Percentiles rank a stretch among this genome's conserved stretches.
These are phyloP conservation scores for Coregonus clupeaformis DNA, from an alignment of 2,113 vertebrate species.

Conservation along the genomic window DNA sequence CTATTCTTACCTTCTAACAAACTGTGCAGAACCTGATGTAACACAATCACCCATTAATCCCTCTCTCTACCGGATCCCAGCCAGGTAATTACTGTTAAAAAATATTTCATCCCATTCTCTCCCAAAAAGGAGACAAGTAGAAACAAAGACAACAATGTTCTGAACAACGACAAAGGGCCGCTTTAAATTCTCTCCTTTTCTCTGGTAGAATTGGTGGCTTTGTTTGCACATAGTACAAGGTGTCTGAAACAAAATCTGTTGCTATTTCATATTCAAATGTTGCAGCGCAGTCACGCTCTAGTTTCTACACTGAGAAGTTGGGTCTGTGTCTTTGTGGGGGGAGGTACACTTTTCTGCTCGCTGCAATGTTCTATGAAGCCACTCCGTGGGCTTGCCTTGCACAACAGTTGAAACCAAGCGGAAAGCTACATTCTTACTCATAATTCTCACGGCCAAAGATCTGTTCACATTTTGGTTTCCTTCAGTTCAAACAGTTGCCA, in stretches of 20 bases:
- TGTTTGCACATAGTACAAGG: slow-evolving; percentile 73
- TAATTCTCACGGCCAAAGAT: slow-evolving; percentile 1
- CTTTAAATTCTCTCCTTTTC: slow-evolving; percentile 69
- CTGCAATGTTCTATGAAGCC: slow-evolving; percentile 34
- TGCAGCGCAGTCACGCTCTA: slow-evolving; percentile 75
- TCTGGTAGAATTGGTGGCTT: slow-evolving; percentile 66
- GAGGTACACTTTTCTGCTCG: slow-evolving; percentile 31
- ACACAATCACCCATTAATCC: slow-evolving; percentile 97
- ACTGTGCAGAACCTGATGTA: slow-evolving; percentile 89
- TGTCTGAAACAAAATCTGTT: slow-evolving; percentile 73
- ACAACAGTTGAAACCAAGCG: slow-evolving; percentile 5
- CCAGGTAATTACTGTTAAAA: slow-evolving; percentile 99
- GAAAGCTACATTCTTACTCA: not conserved
- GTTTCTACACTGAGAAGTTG: slow-evolving; percentile 67
- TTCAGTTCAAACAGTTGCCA: not conserved
- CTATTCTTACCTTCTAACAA: slow-evolving; percentile 89
- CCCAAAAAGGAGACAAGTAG: slow-evolving; percentile 70
- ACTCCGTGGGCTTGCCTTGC: slow-evolving; percentile 31
- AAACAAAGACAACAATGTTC: slow-evolving; percentile 75
- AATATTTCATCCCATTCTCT: slow-evolving; percentile 98
- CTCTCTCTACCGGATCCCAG: slow-evolving; percentile 90
- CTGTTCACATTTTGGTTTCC: not conserved
- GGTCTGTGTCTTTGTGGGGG: slow-evolving; percentile 52
- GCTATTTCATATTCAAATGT: slow-evolving; percentile 78
- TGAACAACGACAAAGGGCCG: slow-evolving; percentile 74